These are phyloP conservation scores for Palythoa grandis DNA, from an alignment of 92 coral and sea anemone species.

Conservation along the genomic window DNA sequence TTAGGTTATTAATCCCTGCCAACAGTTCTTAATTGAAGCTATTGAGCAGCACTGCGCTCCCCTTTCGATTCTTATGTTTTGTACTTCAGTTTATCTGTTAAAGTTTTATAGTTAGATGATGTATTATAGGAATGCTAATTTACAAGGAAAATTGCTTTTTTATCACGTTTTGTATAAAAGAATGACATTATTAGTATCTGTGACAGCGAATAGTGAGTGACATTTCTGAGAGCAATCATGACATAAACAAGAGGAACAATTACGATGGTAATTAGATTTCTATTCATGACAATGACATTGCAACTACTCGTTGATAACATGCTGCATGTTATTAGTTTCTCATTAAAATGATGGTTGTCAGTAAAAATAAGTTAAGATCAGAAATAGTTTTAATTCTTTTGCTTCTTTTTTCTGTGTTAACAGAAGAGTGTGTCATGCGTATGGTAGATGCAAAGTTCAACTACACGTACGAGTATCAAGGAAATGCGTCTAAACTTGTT, in stretches of 20 bases:
- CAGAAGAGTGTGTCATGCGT: conserved; percentile 85
- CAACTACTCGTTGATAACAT: no score
- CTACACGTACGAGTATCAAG: conserved; percentile 97
- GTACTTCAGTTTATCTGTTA: not conserved
- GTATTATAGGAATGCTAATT: no score
- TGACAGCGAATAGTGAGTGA: no score
- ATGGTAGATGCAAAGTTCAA: conserved; percentile 98
- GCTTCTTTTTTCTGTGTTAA: not conserved
- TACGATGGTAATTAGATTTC: no score
- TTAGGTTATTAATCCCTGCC: no score
- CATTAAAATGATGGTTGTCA: not conserved
- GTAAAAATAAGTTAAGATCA: not conserved
- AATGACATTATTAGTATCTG: no score
- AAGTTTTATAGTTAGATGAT: not conserved
- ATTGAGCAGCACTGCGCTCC: not conserved
- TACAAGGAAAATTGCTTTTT: no score
- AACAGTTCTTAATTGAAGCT: not conserved
- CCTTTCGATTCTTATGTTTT: not conserved
- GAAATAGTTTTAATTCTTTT: not conserved
- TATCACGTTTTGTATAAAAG: no score
- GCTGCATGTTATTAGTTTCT: not conserved
- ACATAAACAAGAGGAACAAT: no score
- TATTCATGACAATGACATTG: no score
- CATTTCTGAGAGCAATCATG: no score
- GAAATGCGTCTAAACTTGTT: conserved; percentile 96